phyloP scores from a whole-genome alignment of 2,797 vertebrate species.

The Botia almorhae region DNA sequence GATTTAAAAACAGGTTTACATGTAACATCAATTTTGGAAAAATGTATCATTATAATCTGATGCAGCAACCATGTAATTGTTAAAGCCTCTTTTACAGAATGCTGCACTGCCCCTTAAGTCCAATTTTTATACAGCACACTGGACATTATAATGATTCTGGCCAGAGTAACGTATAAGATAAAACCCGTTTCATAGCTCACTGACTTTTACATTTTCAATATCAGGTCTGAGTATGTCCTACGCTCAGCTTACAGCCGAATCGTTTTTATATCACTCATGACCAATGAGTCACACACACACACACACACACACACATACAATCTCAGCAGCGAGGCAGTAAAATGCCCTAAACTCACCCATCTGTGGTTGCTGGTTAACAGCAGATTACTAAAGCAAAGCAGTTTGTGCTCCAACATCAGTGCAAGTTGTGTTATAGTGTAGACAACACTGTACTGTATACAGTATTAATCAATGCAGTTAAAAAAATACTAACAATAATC shows the following conservation, averaged over 20 bases:
- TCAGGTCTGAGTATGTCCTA: slow-evolving; percentile 44
- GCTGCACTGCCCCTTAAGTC: background rate
- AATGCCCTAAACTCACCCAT: slow-evolving; percentile 55
- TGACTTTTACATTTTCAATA: slow-evolving; percentile 48
- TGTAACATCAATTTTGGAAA: slow-evolving; percentile 20
- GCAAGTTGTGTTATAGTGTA: too few species aligned
- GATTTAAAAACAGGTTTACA: slow-evolving; percentile 3
- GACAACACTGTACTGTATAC: too few species aligned
- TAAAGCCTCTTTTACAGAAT: slow-evolving; percentile 34
- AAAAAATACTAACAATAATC: too few species aligned
- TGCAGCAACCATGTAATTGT: slow-evolving; percentile 37
- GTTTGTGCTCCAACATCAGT: background rate
- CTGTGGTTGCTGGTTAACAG: slow-evolving; percentile 54
- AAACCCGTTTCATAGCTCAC: slow-evolving; percentile 48
- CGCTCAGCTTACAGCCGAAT: slow-evolving; percentile 44
- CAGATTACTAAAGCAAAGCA: slow-evolving; percentile 49
- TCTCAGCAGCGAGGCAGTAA: slow-evolving; percentile 38
- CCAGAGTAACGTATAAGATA: slow-evolving; percentile 14
- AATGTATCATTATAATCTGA: slow-evolving; percentile 26
- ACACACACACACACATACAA: slow-evolving; percentile 7
- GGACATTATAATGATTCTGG: slow-evolving; percentile 41
- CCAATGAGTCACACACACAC: slow-evolving; percentile 31
- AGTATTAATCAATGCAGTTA: too few species aligned
- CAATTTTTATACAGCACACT: slow-evolving; percentile 31
- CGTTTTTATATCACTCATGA: slow-evolving; percentile 51